phyloP scores from a whole-genome alignment of 2,797 vertebrate species.

The Babyrousa celebensis region DNA sequence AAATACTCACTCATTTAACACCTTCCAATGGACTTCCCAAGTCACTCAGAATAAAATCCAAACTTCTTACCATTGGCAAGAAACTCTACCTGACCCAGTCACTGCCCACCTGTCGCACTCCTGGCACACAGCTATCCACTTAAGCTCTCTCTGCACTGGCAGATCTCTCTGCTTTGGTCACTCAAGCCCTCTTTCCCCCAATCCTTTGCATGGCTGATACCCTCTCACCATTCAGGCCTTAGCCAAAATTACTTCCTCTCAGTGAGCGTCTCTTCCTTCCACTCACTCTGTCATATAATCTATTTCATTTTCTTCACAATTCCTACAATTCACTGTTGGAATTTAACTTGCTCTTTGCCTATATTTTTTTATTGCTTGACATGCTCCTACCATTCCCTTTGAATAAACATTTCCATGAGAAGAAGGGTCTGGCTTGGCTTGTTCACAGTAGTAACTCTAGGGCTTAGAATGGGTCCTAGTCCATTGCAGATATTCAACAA shows the following conservation, averaged over 20 bases:
- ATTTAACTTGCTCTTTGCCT: not conserved
- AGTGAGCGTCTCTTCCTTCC: not conserved
- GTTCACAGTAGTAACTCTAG: not conserved
- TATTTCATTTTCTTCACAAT: not conserved
- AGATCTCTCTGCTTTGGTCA: not conserved
- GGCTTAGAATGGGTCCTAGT: not conserved
- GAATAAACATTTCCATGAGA: not conserved
- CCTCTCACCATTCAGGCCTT: not conserved
- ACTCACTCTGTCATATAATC: not conserved
- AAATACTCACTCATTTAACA: not conserved
- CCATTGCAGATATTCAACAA: not conserved
- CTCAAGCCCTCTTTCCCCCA: not conserved
- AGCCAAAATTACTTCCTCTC: not conserved
- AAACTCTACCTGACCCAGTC: not conserved
- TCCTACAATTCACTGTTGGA: not conserved
- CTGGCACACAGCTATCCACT: not conserved
- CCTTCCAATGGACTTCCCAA: conserved; percentile 2
- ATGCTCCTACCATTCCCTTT: not conserved
- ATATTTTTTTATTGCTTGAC: not conserved
- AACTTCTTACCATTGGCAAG: not conserved
- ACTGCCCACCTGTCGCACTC: not conserved
- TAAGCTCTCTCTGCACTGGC: not conserved
- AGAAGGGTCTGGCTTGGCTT: not conserved
- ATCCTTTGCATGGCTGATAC: not conserved
- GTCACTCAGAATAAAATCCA: not conserved